These are phyloP conservation scores for Turdus rufiventris DNA, from an alignment of 2,113 vertebrate genomes.

Conservation along the genomic window DNA sequence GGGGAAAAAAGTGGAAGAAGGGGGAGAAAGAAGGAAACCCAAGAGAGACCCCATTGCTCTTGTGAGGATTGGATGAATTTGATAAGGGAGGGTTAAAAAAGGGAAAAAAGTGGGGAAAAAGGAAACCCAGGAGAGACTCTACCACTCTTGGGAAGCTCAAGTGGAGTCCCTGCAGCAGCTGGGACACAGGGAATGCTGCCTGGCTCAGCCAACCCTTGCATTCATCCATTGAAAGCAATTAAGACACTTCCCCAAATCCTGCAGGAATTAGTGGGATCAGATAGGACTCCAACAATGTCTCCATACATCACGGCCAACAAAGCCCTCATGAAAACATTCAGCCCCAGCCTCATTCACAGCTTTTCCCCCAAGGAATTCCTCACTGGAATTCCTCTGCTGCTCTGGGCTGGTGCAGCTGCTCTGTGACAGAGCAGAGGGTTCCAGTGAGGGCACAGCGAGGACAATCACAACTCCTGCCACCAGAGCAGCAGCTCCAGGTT, in stretches of 20 bases:
- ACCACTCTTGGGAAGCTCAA: not conserved
- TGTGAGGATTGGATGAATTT: not conserved
- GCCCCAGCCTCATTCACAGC: not conserved
- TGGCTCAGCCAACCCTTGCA: not conserved
- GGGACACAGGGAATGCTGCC: not conserved
- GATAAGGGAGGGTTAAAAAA: not conserved
- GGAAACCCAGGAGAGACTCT: not conserved
- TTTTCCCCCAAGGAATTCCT: not conserved
- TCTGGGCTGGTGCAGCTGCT: not conserved
- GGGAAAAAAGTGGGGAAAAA: not conserved
- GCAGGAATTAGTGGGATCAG: not conserved
- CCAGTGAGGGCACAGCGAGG: not conserved
- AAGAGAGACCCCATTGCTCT: not conserved
- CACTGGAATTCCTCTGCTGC: not conserved
- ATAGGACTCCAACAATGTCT: not conserved
- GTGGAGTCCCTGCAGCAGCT: not conserved
- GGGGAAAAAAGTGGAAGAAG: accelerated
- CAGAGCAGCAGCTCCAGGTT: not conserved
- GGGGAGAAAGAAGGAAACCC: not conserved
- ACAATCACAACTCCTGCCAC: not conserved
- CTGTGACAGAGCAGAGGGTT: not conserved
- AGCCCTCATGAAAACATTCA: not conserved
- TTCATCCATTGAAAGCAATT: not conserved
- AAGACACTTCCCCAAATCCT: not conserved
- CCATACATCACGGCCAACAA: not conserved